Evolutionary conservation across 2,797 vertebrate genomes (phyloP).

Genomic region (Esox lucius): DNA sequence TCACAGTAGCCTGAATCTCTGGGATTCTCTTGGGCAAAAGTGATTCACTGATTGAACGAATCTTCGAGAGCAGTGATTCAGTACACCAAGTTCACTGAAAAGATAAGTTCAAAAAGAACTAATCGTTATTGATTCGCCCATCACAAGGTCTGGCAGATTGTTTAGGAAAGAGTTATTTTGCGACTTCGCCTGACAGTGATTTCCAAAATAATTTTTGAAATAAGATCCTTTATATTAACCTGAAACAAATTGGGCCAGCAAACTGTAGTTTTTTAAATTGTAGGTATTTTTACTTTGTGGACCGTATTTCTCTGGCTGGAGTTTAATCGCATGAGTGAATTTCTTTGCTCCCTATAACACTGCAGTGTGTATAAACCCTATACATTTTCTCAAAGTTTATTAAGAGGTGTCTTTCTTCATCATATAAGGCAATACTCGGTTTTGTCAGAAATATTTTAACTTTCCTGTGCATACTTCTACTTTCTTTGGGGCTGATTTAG

Average conservation of each 20-base stretch:
- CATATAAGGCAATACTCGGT: background rate
- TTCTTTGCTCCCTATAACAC: background rate
- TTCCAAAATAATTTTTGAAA: background rate
- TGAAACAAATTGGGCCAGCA: background rate
- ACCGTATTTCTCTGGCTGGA: too few species aligned
- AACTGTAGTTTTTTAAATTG: background rate
- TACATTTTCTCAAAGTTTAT: background rate
- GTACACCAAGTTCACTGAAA: too few species aligned
- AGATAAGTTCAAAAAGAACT: too few species aligned
- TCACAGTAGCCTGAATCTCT: too few species aligned
- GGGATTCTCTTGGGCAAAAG: too few species aligned
- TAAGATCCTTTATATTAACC: background rate
- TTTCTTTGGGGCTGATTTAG: background rate
- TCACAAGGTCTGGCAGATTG: too few species aligned
- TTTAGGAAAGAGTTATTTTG: background rate
- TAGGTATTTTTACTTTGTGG: background rate
- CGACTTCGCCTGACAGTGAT: background rate
- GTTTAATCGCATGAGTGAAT: background rate
- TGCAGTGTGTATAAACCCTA: background rate
- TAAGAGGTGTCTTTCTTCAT: background rate
- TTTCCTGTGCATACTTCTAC: background rate
- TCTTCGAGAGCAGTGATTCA: too few species aligned
- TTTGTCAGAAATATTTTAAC: background rate
- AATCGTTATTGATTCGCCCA: too few species aligned
- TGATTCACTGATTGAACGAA: too few species aligned